phyloP scores from a whole-genome alignment of 2,113 vertebrate species.

The Choloepus hoffmanni region DNA sequence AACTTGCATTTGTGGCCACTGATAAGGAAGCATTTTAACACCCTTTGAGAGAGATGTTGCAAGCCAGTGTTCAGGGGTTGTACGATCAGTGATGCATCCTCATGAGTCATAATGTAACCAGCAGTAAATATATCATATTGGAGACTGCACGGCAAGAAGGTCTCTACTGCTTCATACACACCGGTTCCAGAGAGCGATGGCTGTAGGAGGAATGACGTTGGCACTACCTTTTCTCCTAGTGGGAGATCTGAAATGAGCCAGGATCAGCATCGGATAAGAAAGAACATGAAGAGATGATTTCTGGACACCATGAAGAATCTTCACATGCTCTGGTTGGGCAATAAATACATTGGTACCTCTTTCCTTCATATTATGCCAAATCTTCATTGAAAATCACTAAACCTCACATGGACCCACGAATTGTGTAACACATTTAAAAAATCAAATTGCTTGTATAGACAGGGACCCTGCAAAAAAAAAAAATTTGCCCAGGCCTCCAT shows the following conservation, averaged over 20 bases:
- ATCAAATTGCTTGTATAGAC: neutral
- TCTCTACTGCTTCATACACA: neutral
- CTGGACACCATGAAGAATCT: neutral
- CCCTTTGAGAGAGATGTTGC: neutral
- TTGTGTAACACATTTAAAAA: neutral
- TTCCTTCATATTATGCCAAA: neutral
- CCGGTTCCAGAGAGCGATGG: neutral
- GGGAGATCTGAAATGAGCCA: neutral
- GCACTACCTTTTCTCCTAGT: neutral
- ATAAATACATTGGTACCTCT: neutral
- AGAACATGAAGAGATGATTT: neutral
- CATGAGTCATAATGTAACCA: neutral
- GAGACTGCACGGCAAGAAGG: neutral
- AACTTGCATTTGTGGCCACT: neutral
- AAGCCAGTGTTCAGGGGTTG: neutral
- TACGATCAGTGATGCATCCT: neutral
- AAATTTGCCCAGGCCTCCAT: neutral
- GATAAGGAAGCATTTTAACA: neutral
- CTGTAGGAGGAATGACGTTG: neutral
- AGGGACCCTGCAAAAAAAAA: neutral
- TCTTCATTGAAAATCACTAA: neutral
- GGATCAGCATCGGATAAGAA: neutral
- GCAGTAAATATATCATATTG: neutral
- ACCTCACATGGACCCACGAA: neutral
- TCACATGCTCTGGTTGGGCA: neutral